These are phyloP conservation scores for Procambarus clarkii DNA, from an alignment of 1,140 invertebrate genomes.

Conservation along the genomic window DNA sequence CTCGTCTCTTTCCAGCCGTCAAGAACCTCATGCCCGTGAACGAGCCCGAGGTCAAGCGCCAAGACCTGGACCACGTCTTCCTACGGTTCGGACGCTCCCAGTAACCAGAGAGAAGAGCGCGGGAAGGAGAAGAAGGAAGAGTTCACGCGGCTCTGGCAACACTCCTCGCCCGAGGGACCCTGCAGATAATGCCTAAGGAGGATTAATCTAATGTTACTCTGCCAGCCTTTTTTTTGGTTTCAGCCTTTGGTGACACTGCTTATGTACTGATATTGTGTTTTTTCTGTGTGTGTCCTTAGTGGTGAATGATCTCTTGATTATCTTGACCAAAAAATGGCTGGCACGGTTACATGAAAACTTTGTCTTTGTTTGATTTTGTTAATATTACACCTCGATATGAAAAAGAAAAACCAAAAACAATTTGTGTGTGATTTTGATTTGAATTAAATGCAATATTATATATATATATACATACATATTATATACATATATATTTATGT, in stretches of 20 bases:
- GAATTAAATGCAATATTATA: neutral
- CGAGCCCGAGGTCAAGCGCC: conserved; percentile 61
- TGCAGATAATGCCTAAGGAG: neutral
- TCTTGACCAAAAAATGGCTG: neutral
- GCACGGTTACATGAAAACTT: neutral
- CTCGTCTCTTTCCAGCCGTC: conserved; percentile 28
- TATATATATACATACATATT: neutral
- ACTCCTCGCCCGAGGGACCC: neutral
- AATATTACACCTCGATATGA: neutral
- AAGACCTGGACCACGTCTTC: conserved; percentile 61
- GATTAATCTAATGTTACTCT: neutral
- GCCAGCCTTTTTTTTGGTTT: neutral
- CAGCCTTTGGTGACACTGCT: neutral
- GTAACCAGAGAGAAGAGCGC: neutral
- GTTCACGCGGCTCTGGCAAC: neutral
- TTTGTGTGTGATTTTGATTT: neutral
- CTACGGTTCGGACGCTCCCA: conserved; percentile 58
- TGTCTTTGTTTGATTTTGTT: neutral
- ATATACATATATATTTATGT: neutral
- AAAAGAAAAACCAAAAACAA: neutral
- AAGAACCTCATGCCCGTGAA: conserved; percentile 53
- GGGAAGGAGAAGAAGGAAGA: neutral
- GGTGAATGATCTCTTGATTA: neutral
- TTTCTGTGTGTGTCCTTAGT: neutral
- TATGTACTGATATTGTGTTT: neutral